These are phyloP conservation scores for Euspilapteryx auroguttella DNA, from an alignment of 2,888 invertebrate species.

Conservation along the genomic window DNA sequence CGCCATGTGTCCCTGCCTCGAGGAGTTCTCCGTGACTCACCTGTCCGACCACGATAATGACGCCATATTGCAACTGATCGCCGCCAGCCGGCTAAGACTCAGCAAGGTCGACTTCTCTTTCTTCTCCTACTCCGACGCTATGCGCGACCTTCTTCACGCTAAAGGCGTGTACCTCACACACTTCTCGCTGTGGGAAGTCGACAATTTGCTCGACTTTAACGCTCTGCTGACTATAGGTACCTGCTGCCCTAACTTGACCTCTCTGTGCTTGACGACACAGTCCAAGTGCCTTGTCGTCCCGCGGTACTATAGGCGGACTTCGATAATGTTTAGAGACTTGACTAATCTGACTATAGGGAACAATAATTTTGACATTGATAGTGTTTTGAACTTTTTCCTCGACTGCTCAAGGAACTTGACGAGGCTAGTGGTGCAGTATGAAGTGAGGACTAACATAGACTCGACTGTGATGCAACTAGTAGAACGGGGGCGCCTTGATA, in stretches of 20 bases:
- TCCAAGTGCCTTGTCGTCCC: conserved; percentile 36
- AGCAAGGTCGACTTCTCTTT: conserved; percentile 40
- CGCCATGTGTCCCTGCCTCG: conserved; percentile 40
- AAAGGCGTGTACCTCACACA: conserved; percentile 45
- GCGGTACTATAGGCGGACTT: conserved; percentile 23
- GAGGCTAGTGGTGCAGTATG: conserved; percentile 40
- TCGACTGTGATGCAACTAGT: conserved; percentile 27
- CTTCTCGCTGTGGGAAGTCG: conserved; percentile 48
- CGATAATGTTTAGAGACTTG: conserved; percentile 32
- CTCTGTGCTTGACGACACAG: conserved; percentile 43
- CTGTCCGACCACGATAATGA: conserved; percentile 43
- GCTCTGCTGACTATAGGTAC: conserved; percentile 33
- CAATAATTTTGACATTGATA: conserved; percentile 36
- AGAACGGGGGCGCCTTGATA: conserved; percentile 30
- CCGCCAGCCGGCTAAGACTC: conserved; percentile 31
- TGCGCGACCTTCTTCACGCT: conserved; percentile 29
- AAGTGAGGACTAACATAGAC: conserved; percentile 37
- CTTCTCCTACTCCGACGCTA: conserved; percentile 38
- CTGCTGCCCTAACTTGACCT: conserved; percentile 38
- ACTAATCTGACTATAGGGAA: conserved; percentile 39
- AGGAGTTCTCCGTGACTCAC: conserved; percentile 44
- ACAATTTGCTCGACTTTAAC: conserved; percentile 36
- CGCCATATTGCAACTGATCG: conserved; percentile 37
- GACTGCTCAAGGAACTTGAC: conserved; percentile 34
- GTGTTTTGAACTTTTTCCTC: conserved; percentile 35